These are phyloP conservation scores for Theretra japonica DNA, from an alignment of 2,888 invertebrate species.

Conservation along the genomic window DNA sequence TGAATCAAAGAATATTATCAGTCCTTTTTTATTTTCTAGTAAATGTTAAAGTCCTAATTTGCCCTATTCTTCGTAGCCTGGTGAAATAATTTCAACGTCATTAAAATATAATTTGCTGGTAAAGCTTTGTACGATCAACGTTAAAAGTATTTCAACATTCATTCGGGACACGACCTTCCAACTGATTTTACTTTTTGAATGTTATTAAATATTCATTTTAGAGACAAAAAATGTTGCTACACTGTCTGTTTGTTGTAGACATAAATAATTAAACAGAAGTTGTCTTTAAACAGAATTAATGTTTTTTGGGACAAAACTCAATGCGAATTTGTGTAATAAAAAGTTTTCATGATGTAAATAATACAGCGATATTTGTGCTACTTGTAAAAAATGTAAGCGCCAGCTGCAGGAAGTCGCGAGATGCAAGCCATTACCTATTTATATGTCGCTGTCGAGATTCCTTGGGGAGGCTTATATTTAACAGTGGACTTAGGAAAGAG, in stretches of 20 bases:
- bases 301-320: neutral
- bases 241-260: neutral
- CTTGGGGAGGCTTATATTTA: too few relatives aligned
- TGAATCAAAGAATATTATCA: neutral
- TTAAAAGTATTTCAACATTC: slow-evolving; percentile 2
- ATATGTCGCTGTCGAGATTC: too few relatives aligned
- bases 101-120: neutral
- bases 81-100: slow-evolving; percentile 1
- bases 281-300: neutral
- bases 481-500: too few relatives aligned
- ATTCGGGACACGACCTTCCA: slow-evolving; percentile 1
- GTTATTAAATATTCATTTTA: slow-evolving; percentile 9
- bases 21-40: neutral
- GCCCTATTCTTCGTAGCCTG: neutral
- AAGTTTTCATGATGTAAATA: too few relatives aligned
- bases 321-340: neutral
- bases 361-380: too few relatives aligned
- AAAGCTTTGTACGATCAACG: slow-evolving; percentile 6
- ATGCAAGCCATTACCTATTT: too few relatives aligned
- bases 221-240: slow-evolving; percentile 10
- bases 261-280: slow-evolving; percentile 4
- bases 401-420: too few relatives aligned
- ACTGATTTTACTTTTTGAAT: slow-evolving; percentile 1
- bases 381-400: too few relatives aligned
- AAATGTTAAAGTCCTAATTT: neutral